Evolutionary conservation across 1,140 invertebrate genomes (phyloP).

Genomic region (Formica exsecta): DNA sequence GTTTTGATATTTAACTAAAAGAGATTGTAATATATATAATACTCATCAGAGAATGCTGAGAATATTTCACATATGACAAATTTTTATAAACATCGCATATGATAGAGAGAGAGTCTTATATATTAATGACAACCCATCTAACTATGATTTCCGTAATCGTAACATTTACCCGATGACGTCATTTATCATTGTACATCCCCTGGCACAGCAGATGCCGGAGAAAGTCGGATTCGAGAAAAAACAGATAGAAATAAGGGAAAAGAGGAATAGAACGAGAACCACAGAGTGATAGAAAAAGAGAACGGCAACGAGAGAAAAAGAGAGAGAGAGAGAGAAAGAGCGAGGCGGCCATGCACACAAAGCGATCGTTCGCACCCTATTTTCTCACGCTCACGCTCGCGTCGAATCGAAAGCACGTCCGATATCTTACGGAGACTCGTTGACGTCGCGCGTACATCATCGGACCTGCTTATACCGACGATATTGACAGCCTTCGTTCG

Average conservation of each 20-base stretch:
- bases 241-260: constrained; percentile 16
- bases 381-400: constrained; percentile 77
- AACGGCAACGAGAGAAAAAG: constrained; percentile 56
- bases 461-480: constrained; percentile 75
- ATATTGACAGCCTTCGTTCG: constrained; percentile 80
- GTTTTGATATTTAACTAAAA: constrained; percentile 47
- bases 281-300: constrained; percentile 59
- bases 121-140: not conserved
- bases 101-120: not conserved
- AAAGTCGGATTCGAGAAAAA: constrained; percentile 58
- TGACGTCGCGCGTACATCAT: constrained; percentile 76
- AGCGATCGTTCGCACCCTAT: constrained; percentile 77
- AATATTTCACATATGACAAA: not conserved
- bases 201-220: not conserved
- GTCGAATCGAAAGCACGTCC: constrained; percentile 76
- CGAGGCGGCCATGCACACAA: constrained; percentile 63
- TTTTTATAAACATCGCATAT: constrained; percentile 30
- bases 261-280: constrained; percentile 14
- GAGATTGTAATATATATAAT: too few species aligned
- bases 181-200: constrained; percentile 39
- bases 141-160: constrained; percentile 30
- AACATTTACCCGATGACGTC: constrained; percentile 25
- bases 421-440: constrained; percentile 77
- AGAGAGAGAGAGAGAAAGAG: constrained; percentile 57
- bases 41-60: constrained; percentile 18